phyloP scores from a whole-genome alignment of 2,888 invertebrate species.

The Aphodius sticticus region DNA sequence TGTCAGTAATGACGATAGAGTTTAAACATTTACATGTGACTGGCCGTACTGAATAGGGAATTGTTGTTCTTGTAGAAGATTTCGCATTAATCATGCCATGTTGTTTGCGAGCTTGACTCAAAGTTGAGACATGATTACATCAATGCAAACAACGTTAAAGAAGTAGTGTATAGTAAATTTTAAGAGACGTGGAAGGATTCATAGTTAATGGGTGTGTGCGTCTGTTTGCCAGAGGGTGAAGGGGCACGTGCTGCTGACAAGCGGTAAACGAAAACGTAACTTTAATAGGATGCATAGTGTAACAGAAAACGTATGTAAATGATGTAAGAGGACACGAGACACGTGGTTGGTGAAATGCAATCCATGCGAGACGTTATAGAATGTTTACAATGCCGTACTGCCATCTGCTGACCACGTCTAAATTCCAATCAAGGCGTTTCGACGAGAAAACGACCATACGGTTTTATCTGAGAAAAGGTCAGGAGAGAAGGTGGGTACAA shows the following conservation, averaged over 20 bases:
- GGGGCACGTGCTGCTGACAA: background rate
- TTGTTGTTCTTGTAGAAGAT: background rate
- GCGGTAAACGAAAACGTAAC: background rate
- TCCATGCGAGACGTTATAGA: background rate
- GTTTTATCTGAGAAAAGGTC: background rate
- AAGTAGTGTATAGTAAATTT: background rate
- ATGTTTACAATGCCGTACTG: background rate
- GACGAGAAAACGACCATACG: background rate
- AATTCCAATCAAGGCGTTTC: background rate
- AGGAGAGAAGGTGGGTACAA: too few species aligned
- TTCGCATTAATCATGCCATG: background rate
- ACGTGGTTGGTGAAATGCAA: background rate
- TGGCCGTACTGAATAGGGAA: background rate
- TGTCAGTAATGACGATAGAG: background rate
- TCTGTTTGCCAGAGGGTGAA: background rate
- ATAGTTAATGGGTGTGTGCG: background rate
- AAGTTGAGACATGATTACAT: background rate
- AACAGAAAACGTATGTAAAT: background rate
- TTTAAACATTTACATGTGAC: background rate
- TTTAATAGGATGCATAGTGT: background rate
- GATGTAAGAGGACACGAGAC: background rate
- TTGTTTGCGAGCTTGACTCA: background rate
- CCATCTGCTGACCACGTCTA: background rate
- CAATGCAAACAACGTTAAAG: background rate
- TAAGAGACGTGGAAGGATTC: background rate